These are phyloP conservation scores for Denticeps clupeoides DNA, from an alignment of 2,797 vertebrate species.

Conservation along the genomic window DNA sequence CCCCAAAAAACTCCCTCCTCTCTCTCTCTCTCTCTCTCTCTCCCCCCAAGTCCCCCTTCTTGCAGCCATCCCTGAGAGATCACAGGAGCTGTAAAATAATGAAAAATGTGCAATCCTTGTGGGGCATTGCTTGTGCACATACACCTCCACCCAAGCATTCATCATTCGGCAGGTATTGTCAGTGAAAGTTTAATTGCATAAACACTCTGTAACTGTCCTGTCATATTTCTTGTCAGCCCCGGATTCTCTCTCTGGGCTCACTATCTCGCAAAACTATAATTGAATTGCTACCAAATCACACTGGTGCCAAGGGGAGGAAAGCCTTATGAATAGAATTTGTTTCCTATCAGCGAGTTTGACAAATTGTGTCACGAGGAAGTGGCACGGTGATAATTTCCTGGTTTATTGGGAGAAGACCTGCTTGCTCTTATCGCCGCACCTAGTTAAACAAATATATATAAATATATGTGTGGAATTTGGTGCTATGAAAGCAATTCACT, in stretches of 20 bases:
- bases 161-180: conserved; percentile 86
- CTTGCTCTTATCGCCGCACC: conserved; percentile 67
- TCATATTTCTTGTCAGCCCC: conserved; percentile 93
- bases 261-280: conserved; percentile 95
- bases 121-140: conserved; percentile 69
- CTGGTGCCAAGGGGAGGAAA: conserved; percentile 61
- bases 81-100: conserved; percentile 80
- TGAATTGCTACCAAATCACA: conserved; percentile 92
- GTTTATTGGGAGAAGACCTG: conserved; percentile 78
- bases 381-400: conserved; percentile 71
- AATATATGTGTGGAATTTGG: conserved; percentile 27
- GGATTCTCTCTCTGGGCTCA: conserved; percentile 81
- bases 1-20: background rate
- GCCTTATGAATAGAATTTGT: conserved; percentile 91
- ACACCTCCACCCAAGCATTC: conserved; percentile 77
- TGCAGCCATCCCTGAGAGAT: conserved; percentile 71
- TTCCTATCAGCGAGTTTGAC: conserved; percentile 87
- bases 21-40: conserved; percentile 4
- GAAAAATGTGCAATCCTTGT: conserved; percentile 81
- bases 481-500: conserved; percentile 40
- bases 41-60: conserved; percentile 27
- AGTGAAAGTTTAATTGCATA: conserved; percentile 98
- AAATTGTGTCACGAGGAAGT: conserved; percentile 77
- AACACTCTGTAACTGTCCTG: conserved; percentile 98
- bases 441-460: conserved; percentile 33